Evolutionary conservation across 2,797 vertebrate species (phyloP).

Genomic region (Tapera naevia): DNA sequence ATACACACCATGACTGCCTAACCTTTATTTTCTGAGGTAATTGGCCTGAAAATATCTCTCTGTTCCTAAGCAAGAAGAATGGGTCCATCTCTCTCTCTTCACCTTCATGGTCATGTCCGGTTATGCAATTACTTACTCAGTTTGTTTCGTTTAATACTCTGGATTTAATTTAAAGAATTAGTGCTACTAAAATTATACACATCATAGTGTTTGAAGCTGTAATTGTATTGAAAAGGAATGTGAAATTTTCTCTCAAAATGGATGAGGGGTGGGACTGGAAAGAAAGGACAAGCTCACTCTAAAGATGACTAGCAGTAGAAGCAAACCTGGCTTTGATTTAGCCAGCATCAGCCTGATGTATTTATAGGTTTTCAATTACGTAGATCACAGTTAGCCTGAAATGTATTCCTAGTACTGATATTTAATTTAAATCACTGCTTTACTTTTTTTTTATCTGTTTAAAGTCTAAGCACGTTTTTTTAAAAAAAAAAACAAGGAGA

Average conservation of each 20-base stretch:
- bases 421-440: neutral
- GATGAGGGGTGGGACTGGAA: neutral
- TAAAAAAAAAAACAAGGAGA: neutral
- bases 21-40: neutral
- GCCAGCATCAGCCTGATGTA: neutral
- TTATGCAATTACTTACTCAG: neutral
- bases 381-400: neutral
- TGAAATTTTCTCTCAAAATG: neutral
- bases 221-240: conserved; percentile 2
- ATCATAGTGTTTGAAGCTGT: neutral
- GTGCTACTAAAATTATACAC: neutral
- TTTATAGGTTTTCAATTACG: conserved; percentile 51
- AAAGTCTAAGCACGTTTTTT: neutral
- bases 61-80: neutral
- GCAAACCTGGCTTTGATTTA: conserved; percentile 20
- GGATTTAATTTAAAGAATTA: neutral
- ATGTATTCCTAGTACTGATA: neutral
- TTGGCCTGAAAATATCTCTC: neutral
- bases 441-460: neutral
- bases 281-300: neutral
- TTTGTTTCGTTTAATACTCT: neutral
- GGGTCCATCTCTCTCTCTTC: neutral
- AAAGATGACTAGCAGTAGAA: neutral
- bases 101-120: neutral
- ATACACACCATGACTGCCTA: neutral